phyloP scores from a whole-genome alignment of 2,888 invertebrate species.

The Drosophila infuscata region DNA sequence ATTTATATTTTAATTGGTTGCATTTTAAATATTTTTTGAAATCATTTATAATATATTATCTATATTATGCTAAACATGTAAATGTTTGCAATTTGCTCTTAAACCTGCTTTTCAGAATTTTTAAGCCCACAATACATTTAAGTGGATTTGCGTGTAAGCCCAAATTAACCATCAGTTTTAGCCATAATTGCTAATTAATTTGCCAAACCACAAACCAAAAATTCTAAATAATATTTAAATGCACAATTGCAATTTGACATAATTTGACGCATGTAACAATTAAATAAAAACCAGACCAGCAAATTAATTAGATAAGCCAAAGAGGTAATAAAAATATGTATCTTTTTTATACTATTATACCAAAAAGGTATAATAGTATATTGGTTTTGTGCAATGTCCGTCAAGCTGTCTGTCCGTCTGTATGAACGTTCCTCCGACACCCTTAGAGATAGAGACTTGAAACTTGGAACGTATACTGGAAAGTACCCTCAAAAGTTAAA shows the following conservation, averaged over 20 bases:
- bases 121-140: not conserved
- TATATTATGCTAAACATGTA: no score
- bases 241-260: constrained; percentile 9
- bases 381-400: no score
- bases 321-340: not conserved
- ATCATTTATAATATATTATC: accelerated
- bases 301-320: constrained; percentile 21
- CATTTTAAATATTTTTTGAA: no score
- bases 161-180: not conserved
- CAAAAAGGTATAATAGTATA: no score
- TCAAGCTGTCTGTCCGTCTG: no score
- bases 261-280: constrained; percentile 19
- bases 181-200: constrained; percentile 28
- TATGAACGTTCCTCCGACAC: no score
- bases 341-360: no score
- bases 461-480: no score
- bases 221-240: constrained; percentile 9
- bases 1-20: not conserved
- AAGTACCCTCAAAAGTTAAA: no score
- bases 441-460: no score
- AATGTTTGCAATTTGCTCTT: not conserved
- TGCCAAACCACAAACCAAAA: not conserved
- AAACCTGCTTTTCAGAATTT: not conserved
- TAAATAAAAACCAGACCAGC: constrained; percentile 20
- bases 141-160: not conserved